Conservation (phyloP, 2,797 vertebrate genomes). For the Menidia menidia region DNA sequence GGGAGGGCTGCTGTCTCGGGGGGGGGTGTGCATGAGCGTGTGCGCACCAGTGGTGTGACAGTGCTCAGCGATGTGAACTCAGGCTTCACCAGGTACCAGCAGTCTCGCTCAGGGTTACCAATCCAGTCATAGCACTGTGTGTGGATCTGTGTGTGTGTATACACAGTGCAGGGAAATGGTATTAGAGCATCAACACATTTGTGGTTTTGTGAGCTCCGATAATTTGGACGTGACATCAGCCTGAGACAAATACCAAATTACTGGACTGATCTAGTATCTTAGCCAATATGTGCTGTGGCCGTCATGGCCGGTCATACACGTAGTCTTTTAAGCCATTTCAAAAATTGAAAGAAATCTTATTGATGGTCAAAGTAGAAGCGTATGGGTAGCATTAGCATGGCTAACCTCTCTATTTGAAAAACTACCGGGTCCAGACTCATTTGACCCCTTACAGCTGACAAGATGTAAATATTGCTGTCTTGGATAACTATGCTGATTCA, state of each 20-base stretch:
- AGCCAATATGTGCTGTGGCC: neutral
- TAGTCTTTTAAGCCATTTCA: neutral
- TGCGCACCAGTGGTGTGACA: conserved; percentile 52
- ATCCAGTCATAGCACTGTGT: conserved; percentile 41
- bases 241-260: neutral
- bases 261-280: neutral
- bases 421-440: no score
- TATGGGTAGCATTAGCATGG: no score
- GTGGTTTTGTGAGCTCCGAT: conserved; percentile 10
- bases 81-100: conserved; percentile 73
- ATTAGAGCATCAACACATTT: conserved; percentile 10
- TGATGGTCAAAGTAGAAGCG: no score
- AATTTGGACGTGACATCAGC: conserved; percentile 21
- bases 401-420: no score
- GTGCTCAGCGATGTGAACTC: conserved; percentile 74
- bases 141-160: conserved; percentile 26
- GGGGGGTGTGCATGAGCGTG: conserved; percentile 36
- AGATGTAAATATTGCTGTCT: no score
- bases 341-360: no score
- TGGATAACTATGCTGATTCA: no score
- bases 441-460: no score
- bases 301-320: neutral
- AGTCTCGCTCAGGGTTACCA: conserved; percentile 54
- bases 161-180: conserved; percentile 22
- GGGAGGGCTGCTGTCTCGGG: conserved; percentile 42